Evolutionary conservation across 2,888 invertebrate species (phyloP), one percentile per base, ranked within the genome.

Genomic region (Mactromeris polynyma): DNA sequence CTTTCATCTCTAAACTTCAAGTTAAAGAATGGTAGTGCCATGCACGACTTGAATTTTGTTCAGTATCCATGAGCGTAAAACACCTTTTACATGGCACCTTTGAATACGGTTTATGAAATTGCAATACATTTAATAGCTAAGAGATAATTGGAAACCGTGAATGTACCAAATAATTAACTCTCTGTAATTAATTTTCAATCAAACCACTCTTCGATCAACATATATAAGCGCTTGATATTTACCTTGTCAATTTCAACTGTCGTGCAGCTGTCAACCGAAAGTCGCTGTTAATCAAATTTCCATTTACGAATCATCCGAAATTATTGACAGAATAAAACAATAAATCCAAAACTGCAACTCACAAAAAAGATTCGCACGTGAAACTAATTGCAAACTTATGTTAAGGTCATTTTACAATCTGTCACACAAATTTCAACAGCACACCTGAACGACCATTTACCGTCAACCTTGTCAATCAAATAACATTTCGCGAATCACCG

Each of bases 391-490:
- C 73, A 33, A 83, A 69, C 31, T 73, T 21, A 31, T 11, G 73
- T 73, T 83, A 73, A 19, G 46, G 69, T n/a, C 42, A 46, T 42
- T 64, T 73, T 73, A 42, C 69, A 31, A 42, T 33, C 73, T 73
- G 82, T 64, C 64, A 82, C 21, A 82, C 38, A 33, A 82, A 73
- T 73, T 64, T 64, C 19, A n/a, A 46, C 83, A 69, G 83, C 83
- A 83, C 83, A 83, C 78, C 84, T 78, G 84, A 84, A 77, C 78
- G 77, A 84, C 84, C 84, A 46, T 33, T 36, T 73, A 84, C 54
- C 84, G 77, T 84, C 77, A 36, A 33, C 46, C 36, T 54, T 84
- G 84, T 84, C 84, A 84, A 84, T 84, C 84, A 78, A 83, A 42
- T 42, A 36, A 26, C 26, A n/a, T 84, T 84, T 78, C 46, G 84